Evolutionary conservation across 1,140 invertebrate genomes (phyloP).

Genomic region (Cydia splendana): DNA sequence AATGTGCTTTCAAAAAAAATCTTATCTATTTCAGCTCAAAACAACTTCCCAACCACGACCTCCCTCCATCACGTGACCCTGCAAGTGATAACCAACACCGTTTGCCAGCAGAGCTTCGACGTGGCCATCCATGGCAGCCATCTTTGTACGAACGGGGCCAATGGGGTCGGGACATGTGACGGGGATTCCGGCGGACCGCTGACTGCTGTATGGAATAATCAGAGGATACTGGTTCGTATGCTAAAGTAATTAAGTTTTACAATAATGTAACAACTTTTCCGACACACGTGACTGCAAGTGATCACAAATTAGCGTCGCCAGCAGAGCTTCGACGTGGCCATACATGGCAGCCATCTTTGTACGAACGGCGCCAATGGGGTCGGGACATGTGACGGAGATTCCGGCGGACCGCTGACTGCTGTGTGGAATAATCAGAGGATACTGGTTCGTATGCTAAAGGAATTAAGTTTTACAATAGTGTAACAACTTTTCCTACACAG

Average conservation of each 20-base stretch:
- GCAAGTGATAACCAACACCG: conserved; percentile 54
- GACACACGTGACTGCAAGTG: too few species aligned
- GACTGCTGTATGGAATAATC: conserved; percentile 49
- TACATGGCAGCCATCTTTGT: conserved; percentile 58
- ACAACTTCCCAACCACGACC: conserved; percentile 51
- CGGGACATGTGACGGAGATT: conserved; percentile 65
- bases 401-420: conserved; percentile 57
- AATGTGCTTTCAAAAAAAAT: too few species aligned
- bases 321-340: conserved; percentile 42
- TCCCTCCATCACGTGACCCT: conserved; percentile 52
- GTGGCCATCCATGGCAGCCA: conserved; percentile 51
- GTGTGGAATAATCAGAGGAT: conserved; percentile 50
- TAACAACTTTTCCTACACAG: too few species aligned
- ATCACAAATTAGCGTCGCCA: too few species aligned
- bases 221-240: conserved; percentile 50
- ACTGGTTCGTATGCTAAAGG: conserved; percentile 45
- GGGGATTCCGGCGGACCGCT: conserved; percentile 64
- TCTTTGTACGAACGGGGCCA: conserved; percentile 54
- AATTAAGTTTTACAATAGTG: background rate
- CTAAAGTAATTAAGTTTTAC: background rate
- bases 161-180: conserved; percentile 56
- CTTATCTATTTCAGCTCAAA: conserved; percentile 53
- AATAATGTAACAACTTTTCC: background rate
- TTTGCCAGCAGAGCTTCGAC: conserved; percentile 58
- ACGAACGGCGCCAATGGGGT: conserved; percentile 48